These are phyloP conservation scores for Redunca redunca DNA, from an alignment of 2,113 vertebrate genomes.

Conservation along the genomic window DNA sequence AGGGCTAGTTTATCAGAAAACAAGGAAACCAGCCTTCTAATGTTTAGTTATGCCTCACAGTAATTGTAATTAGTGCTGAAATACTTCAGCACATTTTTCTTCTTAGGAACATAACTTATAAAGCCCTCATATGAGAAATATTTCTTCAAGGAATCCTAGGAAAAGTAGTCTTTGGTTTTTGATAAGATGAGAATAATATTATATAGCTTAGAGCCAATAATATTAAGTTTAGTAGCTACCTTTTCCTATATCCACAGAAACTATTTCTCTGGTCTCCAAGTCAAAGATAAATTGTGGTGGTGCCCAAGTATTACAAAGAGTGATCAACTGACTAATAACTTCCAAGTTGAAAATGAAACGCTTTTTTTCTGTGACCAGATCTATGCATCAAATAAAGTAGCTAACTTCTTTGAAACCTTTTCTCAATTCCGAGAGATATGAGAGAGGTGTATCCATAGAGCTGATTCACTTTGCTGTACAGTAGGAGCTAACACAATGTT, in stretches of 20 bases:
- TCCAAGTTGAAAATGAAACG: neutral
- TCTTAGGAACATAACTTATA: slow-evolving; percentile 7
- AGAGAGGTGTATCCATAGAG: neutral
- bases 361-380: neutral
- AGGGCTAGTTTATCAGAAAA: neutral
- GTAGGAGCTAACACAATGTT: neutral
- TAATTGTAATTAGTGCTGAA: neutral
- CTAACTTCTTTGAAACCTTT: slow-evolving; percentile 35
- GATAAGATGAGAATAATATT: neutral
- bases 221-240: neutral
- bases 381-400: slow-evolving; percentile 15
- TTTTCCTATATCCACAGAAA: neutral
- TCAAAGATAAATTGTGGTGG: neutral
- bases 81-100: slow-evolving; percentile 15
- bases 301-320: neutral
- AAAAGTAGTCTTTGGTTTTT: neutral
- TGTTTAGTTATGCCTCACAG: neutral
- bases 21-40: slow-evolving; percentile 14
- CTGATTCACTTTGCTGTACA: neutral
- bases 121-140: neutral
- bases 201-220: neutral
- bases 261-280: neutral
- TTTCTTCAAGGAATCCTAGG: neutral
- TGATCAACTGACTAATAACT: neutral
- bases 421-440: neutral